Evolutionary conservation across 2,113 vertebrate species (phyloP), one percentile per base, ranked within the genome.

Genomic region (Galemys pyrenaicus): DNA sequence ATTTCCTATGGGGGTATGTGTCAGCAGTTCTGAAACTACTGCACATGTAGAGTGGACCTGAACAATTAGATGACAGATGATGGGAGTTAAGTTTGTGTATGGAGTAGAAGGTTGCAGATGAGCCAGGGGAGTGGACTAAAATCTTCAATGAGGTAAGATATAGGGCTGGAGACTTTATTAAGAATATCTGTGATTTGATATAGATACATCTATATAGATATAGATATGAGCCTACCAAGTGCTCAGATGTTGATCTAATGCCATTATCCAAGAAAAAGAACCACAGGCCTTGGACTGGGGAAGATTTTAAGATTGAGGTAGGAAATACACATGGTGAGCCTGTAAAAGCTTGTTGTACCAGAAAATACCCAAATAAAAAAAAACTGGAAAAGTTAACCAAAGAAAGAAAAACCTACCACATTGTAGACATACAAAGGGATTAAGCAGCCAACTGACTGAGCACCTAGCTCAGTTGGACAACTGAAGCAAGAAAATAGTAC

Each of bases 371-470:
- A 88, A 56, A 49, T 1, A 39, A 70, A 88, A 56, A 49, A 2
- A 39, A 70, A 39, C 22, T 91, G 7, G 71, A 22, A 37, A n/a
- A 73, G 62, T 4, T 13, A 71, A 39, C 49, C 54, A 39, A 8
- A n/a, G 37, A 67, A 37, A n/a, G 10, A 32, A 62, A 49, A 32
- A 2, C 10, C 6, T 9, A 67, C 20, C 44, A 54, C 22, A 46
- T 19, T 35, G 30, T 56, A 1, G 10, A 5, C 28, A 19, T 13
- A 39, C n/a, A 1, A 44, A 24, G 24, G 3, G 51, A 54, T 44
- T 15, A 0, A 32, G 13, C 22, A 22, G 0, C 8, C 10, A 35
- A 35, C 0, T 41, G 6, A 60, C 41, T 35, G 20, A 35, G 13
- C 3, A 74, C 22, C 22, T 35, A 75, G 9, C 24, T 17, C 17